phyloP scores from a whole-genome alignment of 2,888 invertebrate species.

The Ferdinandea cuprea region DNA sequence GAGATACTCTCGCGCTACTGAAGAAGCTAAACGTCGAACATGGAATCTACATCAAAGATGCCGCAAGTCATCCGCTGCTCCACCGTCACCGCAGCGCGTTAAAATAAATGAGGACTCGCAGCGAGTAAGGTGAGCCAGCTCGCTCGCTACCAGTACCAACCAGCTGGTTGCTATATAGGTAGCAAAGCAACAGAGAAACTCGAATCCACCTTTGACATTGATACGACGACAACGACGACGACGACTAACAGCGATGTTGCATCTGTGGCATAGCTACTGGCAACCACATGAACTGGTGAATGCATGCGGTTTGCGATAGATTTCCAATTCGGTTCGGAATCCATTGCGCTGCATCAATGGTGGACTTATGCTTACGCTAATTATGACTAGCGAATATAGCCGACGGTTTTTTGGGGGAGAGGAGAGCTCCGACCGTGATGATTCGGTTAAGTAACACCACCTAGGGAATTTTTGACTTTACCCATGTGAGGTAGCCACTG shows the following conservation, averaged over 20 bases:
- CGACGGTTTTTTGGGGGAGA: no score
- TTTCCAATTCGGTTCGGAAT: not conserved
- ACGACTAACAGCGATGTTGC: not conserved
- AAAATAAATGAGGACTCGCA: slow-evolving; percentile 45
- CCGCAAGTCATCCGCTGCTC: slow-evolving; percentile 62
- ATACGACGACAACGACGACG: slow-evolving; percentile 28
- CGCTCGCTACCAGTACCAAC: no score
- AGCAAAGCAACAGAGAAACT: slow-evolving; percentile 41
- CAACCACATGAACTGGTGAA: not conserved
- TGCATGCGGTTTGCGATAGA: slow-evolving; percentile 8
- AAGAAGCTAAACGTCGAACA: not conserved
- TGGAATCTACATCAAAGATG: slow-evolving; percentile 54
- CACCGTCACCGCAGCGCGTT: slow-evolving; percentile 28
- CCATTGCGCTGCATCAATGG: not conserved
- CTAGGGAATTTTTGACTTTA: slow-evolving; percentile 31
- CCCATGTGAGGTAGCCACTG: slow-evolving; percentile 46
- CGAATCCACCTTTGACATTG: slow-evolving; percentile 60
- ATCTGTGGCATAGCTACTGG: not conserved
- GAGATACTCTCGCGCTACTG: slow-evolving; percentile 15
- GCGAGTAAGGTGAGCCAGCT: slow-evolving; percentile 47
- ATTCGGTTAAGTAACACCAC: slow-evolving; percentile 61
- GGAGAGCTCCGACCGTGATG: not conserved
- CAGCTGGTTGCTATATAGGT: no score
- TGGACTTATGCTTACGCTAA: no score
- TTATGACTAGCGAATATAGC: no score